A percentile compares a stretch with the other conserved stretches of the same genome.
phyloP scores from a whole-genome alignment of 1,140 invertebrate genomes.

The Zophobas atratus region DNA sequence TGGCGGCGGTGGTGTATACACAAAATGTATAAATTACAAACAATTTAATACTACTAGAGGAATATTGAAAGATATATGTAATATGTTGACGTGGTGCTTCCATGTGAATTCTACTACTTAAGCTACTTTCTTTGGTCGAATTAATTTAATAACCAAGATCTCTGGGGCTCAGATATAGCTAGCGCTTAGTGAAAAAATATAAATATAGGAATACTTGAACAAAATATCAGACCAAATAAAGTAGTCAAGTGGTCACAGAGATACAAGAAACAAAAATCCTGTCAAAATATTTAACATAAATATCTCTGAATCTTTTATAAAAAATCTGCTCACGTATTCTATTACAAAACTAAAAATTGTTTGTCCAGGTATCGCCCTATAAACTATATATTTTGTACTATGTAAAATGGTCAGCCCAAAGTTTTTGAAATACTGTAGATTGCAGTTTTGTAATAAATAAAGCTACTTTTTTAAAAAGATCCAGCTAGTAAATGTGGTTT shows the following conservation, averaged over 20 bases:
- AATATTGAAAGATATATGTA: slow-evolving; percentile 17
- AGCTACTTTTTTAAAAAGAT: no score
- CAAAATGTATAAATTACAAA: slow-evolving; percentile 7
- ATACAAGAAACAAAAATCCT: slow-evolving; percentile 55
- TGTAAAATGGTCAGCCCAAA: no score
- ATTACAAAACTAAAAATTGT: no score
- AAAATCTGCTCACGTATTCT: no score
- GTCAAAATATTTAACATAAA: slow-evolving; percentile 55
- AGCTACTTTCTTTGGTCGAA: slow-evolving; percentile 49
- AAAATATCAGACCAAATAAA: slow-evolving; percentile 52
- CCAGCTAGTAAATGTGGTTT: slow-evolving; percentile 54
- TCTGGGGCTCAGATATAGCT: slow-evolving; percentile 9
- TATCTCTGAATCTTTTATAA: no score
- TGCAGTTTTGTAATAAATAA: no score
- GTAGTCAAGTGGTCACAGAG: slow-evolving; percentile 22
- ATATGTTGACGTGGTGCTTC: slow-evolving; percentile 9
- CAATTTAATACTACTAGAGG: neutral
- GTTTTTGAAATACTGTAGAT: no score
- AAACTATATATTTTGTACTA: no score
- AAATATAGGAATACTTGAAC: slow-evolving; percentile 47
- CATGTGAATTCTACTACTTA: neutral
- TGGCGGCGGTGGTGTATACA: slow-evolving; percentile 19
- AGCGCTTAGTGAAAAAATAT: slow-evolving; percentile 43
- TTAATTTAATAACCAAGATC: neutral
- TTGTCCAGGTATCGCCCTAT: no score